Percentiles rank a stretch among this genome's conserved stretches.
phyloP scores from a whole-genome alignment of 2,113 vertebrate species.

The Hemibagrus wyckioides region DNA sequence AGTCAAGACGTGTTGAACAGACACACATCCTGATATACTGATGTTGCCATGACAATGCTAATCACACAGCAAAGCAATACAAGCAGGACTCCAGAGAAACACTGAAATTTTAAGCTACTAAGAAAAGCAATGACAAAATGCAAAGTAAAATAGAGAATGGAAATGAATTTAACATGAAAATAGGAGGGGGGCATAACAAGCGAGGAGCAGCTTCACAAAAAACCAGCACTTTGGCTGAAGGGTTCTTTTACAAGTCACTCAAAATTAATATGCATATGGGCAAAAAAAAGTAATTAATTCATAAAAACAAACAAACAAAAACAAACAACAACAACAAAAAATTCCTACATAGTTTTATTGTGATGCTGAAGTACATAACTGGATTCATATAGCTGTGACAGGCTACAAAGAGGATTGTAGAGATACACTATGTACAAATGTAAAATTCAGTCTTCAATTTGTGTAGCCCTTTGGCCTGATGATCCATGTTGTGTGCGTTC shows the following conservation, averaged over 20 bases:
- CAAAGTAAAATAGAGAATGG: neutral
- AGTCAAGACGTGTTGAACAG: neutral
- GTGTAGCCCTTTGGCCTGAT: neutral
- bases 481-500: neutral
- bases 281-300: neutral
- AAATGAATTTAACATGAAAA: neutral
- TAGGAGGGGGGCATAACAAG: neutral
- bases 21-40: neutral
- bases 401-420: neutral
- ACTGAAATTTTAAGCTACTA: neutral
- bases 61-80: constrained; percentile 2
- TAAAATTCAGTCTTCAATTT: neutral
- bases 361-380: neutral
- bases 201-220: neutral
- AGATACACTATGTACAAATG: neutral
- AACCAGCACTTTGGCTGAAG: neutral
- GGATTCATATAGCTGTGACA: neutral
- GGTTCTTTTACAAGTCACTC: neutral
- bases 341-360: neutral
- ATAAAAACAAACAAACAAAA: too few relatives aligned
- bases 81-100: neutral
- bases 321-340: too few relatives aligned
- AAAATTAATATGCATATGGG: neutral
- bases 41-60: constrained; percentile 9
- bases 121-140: neutral